phyloP scores from a whole-genome alignment of 2,113 vertebrate genomes.

The Thunnus maccoyii region DNA sequence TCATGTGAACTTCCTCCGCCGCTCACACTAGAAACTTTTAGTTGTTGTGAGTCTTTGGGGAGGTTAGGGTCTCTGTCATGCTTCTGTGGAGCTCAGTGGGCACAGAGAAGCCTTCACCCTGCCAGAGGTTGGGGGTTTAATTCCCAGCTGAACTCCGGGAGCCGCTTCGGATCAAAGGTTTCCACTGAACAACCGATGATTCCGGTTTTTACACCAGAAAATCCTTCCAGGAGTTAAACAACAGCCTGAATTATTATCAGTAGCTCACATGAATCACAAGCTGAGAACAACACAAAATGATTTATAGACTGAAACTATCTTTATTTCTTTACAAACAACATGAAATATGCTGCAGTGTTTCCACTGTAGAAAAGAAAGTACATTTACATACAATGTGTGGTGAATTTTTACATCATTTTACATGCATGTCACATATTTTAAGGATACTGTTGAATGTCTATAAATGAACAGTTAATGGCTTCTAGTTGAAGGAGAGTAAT shows the following conservation, averaged over 20 bases:
- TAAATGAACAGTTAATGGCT: no score
- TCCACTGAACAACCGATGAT: slow-evolving; percentile 31
- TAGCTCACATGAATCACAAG: background rate
- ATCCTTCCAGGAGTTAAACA: background rate
- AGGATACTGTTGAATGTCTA: no score
- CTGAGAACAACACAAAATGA: background rate
- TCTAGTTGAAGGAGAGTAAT: no score
- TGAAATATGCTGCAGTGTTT: no score
- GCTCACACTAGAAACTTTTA: background rate
- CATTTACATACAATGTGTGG: no score
- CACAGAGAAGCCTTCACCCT: background rate
- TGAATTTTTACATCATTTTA: no score
- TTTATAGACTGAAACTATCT: no score
- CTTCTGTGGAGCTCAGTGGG: slow-evolving; percentile 22
- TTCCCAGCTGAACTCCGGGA: background rate
- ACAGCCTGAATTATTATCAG: background rate
- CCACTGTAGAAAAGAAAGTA: no score
- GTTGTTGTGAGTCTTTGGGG: background rate
- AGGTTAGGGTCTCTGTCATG: background rate
- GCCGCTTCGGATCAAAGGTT: slow-evolving; percentile 6
- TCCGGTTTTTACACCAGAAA: background rate
- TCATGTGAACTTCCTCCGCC: background rate
- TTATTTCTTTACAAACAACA: no score
- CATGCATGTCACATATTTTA: no score
- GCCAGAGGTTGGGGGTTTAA: slow-evolving; percentile 38